Base-by-base conservation (phyloP, 2,888 invertebrate genomes). In the Cheilosia vernalis region DNA sequence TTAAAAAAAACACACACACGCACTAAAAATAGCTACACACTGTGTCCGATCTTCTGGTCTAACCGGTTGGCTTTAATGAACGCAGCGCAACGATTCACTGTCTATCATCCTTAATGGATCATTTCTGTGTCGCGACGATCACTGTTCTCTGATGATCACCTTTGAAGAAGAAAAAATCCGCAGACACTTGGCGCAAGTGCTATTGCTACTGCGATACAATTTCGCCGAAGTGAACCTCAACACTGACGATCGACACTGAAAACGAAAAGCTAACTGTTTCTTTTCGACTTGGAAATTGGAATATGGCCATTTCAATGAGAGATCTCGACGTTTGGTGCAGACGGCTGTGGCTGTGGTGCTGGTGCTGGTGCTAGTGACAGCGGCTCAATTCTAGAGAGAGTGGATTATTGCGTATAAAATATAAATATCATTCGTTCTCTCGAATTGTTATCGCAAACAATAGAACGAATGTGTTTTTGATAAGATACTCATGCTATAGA, bases 241-340 rank as follows among this genome's bases (percentile, higher is more conserved):
- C 63, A 83, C 78, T 78, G 73, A 49, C 72, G 78, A 73, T 67
- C 66, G 72, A 51, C 56, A 67, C 61, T 44, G 44, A 79, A 72
- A 40, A 53, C 37, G 44, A 79, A 72, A 40, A 53, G 55, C 55
- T 58, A 49, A 30, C 15, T 69, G 64, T 64, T 58, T 47, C 55
- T 77, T 64, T 64, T 63, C 51, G 56, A 78, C 67, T 83, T 73
- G 53, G 63, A 63, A 30, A 30, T 30, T 67, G 58, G 64, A 64
- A 72, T 64, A 67, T 53, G 42, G 72, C 83, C 78, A 73, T 58
- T 73, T 56, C 21, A 53, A n/a, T 60, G 63, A 82, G 72, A 66
- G 51, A 51, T 66, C 63, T 49, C 27, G 27, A 27, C 27, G 27
- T 27, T 5, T 27, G 27, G 6, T 27, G 27, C 53, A 42, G 30